These are phyloP conservation scores for Peromyscus eremicus DNA, from an alignment of 2,797 vertebrate species.

Conservation along the genomic window DNA sequence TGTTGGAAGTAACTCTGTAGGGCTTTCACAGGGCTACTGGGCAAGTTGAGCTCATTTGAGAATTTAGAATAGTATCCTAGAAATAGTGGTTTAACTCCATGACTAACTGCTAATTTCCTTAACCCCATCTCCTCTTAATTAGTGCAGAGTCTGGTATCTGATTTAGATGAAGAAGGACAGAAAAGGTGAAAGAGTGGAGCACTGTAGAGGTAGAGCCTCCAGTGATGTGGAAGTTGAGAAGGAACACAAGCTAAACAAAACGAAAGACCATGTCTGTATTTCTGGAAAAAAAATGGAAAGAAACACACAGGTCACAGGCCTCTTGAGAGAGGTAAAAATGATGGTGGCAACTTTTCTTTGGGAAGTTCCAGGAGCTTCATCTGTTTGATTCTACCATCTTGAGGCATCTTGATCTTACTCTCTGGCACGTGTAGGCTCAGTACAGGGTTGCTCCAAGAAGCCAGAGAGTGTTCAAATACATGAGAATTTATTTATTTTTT, in stretches of 20 bases:
- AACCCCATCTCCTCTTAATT: neutral
- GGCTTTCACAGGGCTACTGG: neutral
- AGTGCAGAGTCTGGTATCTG: neutral
- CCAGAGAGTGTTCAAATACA: neutral
- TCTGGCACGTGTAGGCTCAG: neutral
- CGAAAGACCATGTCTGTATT: neutral
- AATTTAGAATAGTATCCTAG: conserved; percentile 1
- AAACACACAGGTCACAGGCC: neutral
- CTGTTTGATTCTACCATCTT: neutral
- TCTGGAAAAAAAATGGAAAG: neutral
- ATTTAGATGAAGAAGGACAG: neutral
- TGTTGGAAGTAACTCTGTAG: neutral
- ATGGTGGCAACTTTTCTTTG: neutral
- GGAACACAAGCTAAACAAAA: neutral
- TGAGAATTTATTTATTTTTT: neutral
- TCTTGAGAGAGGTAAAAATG: neutral
- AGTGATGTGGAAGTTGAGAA: neutral
- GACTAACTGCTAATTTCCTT: neutral
- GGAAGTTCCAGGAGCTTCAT: neutral
- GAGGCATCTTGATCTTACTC: neutral
- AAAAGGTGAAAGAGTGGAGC: neutral
- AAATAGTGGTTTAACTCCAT: neutral
- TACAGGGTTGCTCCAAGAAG: neutral
- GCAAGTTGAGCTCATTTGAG: neutral
- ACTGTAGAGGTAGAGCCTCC: neutral